Base-by-base conservation (phyloP, 2,888 invertebrate species). In the Altica lythri region DNA sequence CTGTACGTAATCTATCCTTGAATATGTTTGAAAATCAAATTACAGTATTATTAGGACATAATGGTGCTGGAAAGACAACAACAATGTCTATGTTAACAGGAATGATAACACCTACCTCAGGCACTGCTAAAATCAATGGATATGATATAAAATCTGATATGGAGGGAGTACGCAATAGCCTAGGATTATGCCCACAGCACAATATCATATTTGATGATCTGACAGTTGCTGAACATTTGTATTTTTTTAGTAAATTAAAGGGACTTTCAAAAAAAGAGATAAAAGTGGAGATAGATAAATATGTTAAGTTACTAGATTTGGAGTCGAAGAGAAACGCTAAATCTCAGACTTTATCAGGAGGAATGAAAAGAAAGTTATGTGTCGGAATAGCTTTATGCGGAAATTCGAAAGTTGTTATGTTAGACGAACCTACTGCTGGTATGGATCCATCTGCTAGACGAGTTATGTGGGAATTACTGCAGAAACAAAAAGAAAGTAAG, bases 51-150 rank as follows among this genome's bases (percentile, higher is more conserved):
- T 76, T 92, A 29, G 90, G 63, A 5, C 77, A 77, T 50, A 93
- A 92, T 69, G 95, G 95, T 2, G 95, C 95, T 40, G 95, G 95
- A 8, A 95, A 95, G 79, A 93, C 94, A 0, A 95, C 95, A 0
- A 92, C 94, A 1, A 93, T 95, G 81, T 91, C 92, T 0, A 94
- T 95, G 88, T 77, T 95, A n/a, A 49, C 48, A 38, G 48, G 84
- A 30, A 85, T 89, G 77, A 78, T 86, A 53, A 81, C 83, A 13
- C 83, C 85, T 2, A 83, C 83, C 0, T 78, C 80, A 12, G 92
- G 92, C 0, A 85, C 85, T 9, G 89, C 90, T 0, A 75, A 79
- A 30, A 79, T 92, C 10, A 86, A 85, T 54, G 90, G 89, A n/a
- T 83, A 81, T 68, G 86, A 90, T 68, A 86, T 91, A 59, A 70